Conservation (phyloP, 1,140 invertebrate species). For the Ceratina japonica region DNA sequence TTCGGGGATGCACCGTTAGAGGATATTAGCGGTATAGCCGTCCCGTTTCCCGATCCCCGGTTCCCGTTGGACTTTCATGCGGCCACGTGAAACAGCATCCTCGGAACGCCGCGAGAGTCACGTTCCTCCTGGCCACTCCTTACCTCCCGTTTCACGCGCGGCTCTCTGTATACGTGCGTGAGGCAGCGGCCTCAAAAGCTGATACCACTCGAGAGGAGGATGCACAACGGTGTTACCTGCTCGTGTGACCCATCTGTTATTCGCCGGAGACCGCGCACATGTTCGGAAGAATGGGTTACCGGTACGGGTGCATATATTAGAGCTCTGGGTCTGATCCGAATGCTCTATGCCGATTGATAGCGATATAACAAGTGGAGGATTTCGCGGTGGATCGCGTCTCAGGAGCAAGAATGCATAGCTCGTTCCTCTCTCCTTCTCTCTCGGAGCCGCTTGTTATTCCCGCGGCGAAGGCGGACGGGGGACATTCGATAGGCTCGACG, state of each 20-base stretch:
- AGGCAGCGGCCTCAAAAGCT: conserved; percentile 49
- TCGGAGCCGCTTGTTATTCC: neutral
- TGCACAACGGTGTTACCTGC: conserved; percentile 67
- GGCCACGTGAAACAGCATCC: conserved; percentile 53
- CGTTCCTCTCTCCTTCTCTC: too few relatives aligned
- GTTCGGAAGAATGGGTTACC: conserved; percentile 30
- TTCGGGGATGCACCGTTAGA: conserved; percentile 76
- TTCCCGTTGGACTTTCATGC: conserved; percentile 50
- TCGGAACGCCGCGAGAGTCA: conserved; percentile 57
- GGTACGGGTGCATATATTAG: conserved; percentile 46
- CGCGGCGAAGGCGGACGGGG: neutral
- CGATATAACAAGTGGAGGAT: conserved; percentile 41
- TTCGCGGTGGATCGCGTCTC: neutral
- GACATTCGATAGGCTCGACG: too few relatives aligned
- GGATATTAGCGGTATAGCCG: conserved; percentile 50
- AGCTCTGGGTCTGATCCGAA: conserved; percentile 18
- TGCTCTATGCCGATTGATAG: conserved; percentile 44
- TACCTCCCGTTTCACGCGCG: neutral
- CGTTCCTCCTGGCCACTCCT: conserved; percentile 55
- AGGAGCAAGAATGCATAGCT: neutral
- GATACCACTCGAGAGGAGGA: conserved; percentile 62
- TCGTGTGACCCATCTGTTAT: conserved; percentile 52
- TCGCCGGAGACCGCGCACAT: conserved; percentile 19
- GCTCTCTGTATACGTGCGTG: conserved; percentile 9
- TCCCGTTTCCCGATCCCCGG: conserved; percentile 18